Percentiles rank a stretch among this genome's conserved stretches.
phyloP scores from a whole-genome alignment of 2,888 invertebrate species.

The Hydriomena furcata region DNA sequence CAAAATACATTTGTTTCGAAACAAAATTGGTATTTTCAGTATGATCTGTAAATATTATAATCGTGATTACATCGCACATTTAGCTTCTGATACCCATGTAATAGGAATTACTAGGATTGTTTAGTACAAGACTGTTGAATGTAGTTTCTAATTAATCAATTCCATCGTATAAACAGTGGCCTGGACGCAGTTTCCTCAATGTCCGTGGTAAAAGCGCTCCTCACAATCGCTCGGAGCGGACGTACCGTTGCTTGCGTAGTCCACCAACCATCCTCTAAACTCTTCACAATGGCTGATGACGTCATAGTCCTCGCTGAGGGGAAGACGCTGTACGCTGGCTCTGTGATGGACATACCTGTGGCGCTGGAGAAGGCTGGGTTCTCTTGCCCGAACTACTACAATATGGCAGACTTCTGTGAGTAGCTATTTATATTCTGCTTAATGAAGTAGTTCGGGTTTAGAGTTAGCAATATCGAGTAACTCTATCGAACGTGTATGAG shows the following conservation, averaged over 20 bases:
- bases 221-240: slow-evolving; percentile 85
- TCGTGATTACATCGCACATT: too few species aligned
- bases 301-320: slow-evolving; percentile 87
- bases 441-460: too few species aligned
- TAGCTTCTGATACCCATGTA: too few species aligned
- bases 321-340: slow-evolving; percentile 87
- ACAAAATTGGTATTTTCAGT: too few species aligned
- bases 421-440: slow-evolving; percentile 20
- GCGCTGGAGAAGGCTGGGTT: slow-evolving; percentile 84
- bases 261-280: slow-evolving; percentile 90
- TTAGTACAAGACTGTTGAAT: too few species aligned
- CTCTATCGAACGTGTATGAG: too few species aligned
- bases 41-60: too few species aligned
- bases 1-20: too few species aligned
- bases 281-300: slow-evolving; percentile 89
- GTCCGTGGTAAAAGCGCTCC: slow-evolving; percentile 85
- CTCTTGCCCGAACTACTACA: slow-evolving; percentile 89
- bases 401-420: slow-evolving; percentile 90
- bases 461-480: too few species aligned
- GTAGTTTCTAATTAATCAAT: too few species aligned
- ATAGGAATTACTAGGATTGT: too few species aligned
- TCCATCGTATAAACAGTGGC: too few species aligned
- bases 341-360: slow-evolving; percentile 82
- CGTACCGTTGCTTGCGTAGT: slow-evolving; percentile 90
- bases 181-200: slow-evolving; percentile 87